Evolutionary conservation across 2,888 invertebrate genomes (phyloP), one percentile per base, ranked within the genome.

Genomic region (Tachina grossa): DNA sequence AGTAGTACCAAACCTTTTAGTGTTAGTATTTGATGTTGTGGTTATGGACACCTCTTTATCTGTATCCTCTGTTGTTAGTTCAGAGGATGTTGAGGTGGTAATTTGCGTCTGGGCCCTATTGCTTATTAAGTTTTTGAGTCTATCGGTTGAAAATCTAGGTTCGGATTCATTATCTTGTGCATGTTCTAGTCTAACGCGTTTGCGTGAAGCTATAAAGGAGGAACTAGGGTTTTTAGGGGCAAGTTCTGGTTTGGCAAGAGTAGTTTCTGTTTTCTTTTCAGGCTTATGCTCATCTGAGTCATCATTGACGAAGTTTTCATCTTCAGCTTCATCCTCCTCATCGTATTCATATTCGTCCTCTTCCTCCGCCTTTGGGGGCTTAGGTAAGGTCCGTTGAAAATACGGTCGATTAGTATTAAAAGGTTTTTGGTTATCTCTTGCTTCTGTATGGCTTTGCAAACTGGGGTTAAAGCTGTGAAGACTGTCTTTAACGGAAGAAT

Each of bases 1-100:
- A 89, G 88, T 87, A 86, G 88, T 87, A 86, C 84, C 86, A 81
- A 80, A 69, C 75, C 86, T 88, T 88, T 86, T 78, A 83, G 72
- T 72, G 76, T 79, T 79, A 78, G 78, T 82, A 75, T 16, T 59
- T 63, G 65, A 53, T 72, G 77, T 87, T 86, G 10, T 87, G 87
- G 86, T 76, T 51, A 68, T 80, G 53, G 75, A 57, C 57, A 47
- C 66, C n/a, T 85, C 69, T 11, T 83, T 66, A 13, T 71, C 75
- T 13, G 13, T 31, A 16, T 86, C 65, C n/a, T 77, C 71, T 81
- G 71, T 86, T 71, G 72, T 71, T 63, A 77, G 45, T n/a, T 76
- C 83, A 84, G 78, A 83, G 53, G 71, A 66, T 63, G 86, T 45
- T 76, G 85, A 68, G 83, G 66, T 72, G 14, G 22, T 79, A 69